Evolutionary conservation across 2,888 invertebrate genomes (phyloP).

Genomic region (Andricus curvator): DNA sequence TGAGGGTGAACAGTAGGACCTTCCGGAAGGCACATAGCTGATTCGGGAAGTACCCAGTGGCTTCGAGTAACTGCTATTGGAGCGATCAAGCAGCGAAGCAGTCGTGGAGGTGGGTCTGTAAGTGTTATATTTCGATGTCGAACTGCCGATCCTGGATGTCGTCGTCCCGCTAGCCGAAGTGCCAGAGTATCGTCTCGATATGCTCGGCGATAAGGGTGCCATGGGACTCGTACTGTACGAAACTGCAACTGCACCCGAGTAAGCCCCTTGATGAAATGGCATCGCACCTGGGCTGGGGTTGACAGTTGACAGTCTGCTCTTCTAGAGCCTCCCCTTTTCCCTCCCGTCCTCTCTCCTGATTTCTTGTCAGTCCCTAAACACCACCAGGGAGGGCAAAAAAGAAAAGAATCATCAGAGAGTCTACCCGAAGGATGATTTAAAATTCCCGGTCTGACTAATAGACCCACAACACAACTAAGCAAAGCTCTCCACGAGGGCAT

Average conservation of each 20-base stretch:
- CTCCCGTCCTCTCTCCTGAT: constrained; percentile 6
- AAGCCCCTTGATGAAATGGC: constrained; percentile 73
- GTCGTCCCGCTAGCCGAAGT: constrained; percentile 58
- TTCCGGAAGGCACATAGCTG: constrained; percentile 45
- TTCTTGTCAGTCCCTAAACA: constrained; percentile 31
- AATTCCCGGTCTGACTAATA: too few relatives aligned
- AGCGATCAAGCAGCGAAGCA: constrained; percentile 59
- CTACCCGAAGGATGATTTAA: neutral
- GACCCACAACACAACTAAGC: too few relatives aligned
- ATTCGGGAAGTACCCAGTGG: constrained; percentile 49
- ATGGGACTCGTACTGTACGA: constrained; percentile 71
- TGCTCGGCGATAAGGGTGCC: constrained; percentile 71
- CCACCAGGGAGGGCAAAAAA: constrained; percentile 13
- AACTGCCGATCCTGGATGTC: constrained; percentile 60
- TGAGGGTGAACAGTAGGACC: constrained; percentile 57
- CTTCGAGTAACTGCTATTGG: constrained; percentile 57
- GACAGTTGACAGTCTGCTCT: constrained; percentile 41
- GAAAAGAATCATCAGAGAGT: constrained; percentile 6
- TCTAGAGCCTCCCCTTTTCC: constrained; percentile 20
- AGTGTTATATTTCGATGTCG: constrained; percentile 63
- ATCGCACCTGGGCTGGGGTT: constrained; percentile 61
- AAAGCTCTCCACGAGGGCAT: too few relatives aligned
- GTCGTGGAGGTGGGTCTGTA: constrained; percentile 60
- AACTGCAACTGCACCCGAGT: constrained; percentile 74
- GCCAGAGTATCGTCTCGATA: constrained; percentile 66